A percentile compares a stretch with the other conserved stretches of the same genome.
phyloP scores from a whole-genome alignment of 2,888 invertebrate genomes.

The Salticus scenicus region DNA sequence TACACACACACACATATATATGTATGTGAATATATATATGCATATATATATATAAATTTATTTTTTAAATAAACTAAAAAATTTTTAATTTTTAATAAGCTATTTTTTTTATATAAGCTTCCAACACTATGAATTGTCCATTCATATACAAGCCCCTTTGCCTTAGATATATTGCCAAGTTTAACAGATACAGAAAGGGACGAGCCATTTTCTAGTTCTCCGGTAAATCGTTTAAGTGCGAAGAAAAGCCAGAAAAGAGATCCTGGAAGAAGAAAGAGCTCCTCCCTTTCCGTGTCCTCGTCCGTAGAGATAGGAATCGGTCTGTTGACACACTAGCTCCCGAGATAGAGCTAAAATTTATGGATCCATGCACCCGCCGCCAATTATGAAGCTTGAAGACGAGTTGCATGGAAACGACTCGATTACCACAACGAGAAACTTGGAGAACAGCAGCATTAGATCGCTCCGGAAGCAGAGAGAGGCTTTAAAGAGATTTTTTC shows the following conservation, averaged over 20 bases:
- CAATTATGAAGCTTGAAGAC: constrained; percentile 65
- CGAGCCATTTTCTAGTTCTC: background rate
- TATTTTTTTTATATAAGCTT: no score
- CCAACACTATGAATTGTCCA: no score
- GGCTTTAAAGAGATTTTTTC: background rate
- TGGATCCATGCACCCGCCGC: constrained; percentile 54
- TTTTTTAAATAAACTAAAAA: no score
- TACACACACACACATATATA: no score
- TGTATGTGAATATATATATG: no score
- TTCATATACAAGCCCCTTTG: no score
- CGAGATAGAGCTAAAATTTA: constrained; percentile 65
- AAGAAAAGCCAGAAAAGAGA: constrained; percentile 9
- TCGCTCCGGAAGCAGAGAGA: constrained; percentile 4
- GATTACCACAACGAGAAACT: constrained; percentile 53
- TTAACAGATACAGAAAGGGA: background rate
- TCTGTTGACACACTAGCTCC: constrained; percentile 60
- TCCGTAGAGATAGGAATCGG: constrained; percentile 59
- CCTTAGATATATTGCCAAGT: background rate
- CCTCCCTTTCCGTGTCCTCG: constrained; percentile 64
- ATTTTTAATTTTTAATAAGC: no score
- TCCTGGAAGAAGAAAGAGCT: constrained; percentile 42
- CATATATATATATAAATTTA: no score
- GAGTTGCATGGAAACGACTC: constrained; percentile 69
- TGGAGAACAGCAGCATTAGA: background rate
- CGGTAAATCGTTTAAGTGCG: background rate